These are phyloP conservation scores for Channallabes apus DNA, from an alignment of 2,797 vertebrate genomes.

Conservation along the genomic window DNA sequence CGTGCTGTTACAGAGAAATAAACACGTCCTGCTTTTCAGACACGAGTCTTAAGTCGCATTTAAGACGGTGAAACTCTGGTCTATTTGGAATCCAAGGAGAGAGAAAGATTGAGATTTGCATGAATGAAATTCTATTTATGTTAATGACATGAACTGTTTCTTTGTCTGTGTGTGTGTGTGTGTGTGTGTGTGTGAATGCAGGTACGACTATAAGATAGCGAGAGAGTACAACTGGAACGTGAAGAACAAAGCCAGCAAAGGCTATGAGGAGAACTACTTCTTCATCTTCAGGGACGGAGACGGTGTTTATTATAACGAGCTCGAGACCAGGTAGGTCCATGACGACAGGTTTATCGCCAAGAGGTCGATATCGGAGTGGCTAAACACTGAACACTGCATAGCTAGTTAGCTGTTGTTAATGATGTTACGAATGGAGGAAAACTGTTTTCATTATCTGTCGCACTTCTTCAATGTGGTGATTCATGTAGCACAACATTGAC, in stretches of 20 bases:
- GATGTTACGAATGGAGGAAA: no score
- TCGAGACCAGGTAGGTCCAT: constrained; percentile 84
- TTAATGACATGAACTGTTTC: background rate
- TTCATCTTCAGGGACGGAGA: constrained; percentile 94
- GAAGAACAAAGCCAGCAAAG: constrained; percentile 97
- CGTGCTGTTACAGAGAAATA: background rate
- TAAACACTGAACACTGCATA: background rate
- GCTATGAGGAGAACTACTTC: constrained; percentile 97
- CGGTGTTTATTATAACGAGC: constrained; percentile 93
- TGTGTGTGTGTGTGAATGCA: constrained; percentile 52
- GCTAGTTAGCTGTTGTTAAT: background rate
- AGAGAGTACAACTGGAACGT: constrained; percentile 98
- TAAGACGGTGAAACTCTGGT: background rate
- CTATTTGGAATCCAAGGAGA: background rate
- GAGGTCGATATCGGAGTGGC: background rate
- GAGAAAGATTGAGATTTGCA: background rate
- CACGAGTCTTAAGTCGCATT: background rate
- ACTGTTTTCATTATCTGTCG: no score
- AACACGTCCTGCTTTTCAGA: no score
- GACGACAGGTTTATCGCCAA: no score
- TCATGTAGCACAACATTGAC: no score
- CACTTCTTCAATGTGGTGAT: no score
- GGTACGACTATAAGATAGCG: constrained; percentile 95
- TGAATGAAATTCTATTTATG: background rate
- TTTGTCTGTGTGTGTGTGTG: background rate